Evolutionary conservation across 2,888 invertebrate genomes (phyloP).

Genomic region (Ophion ventricosus): DNA sequence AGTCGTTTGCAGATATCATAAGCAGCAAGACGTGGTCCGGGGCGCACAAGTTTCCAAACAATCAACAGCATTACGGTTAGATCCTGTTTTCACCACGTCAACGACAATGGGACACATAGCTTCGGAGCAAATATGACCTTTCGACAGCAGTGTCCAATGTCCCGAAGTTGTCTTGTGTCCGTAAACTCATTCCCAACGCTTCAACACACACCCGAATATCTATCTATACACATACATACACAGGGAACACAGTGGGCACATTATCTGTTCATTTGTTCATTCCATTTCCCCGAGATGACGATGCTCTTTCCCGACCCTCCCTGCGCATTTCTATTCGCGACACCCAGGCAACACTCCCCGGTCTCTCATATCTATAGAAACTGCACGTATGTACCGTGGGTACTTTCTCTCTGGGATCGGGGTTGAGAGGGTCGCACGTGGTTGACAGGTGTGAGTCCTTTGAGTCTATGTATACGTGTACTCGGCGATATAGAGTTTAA

Average conservation of each 20-base stretch:
- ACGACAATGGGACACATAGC: constrained; percentile 65
- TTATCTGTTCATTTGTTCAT: constrained; percentile 40
- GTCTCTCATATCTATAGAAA: constrained; percentile 37
- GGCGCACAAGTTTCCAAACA: constrained; percentile 71
- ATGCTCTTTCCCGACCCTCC: constrained; percentile 38
- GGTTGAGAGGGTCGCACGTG: constrained; percentile 15
- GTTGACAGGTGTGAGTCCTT: neutral
- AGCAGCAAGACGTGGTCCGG: constrained; percentile 70
- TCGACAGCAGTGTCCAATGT: constrained; percentile 71
- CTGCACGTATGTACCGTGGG: constrained; percentile 18
- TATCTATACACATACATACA: neutral
- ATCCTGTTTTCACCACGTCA: constrained; percentile 64
- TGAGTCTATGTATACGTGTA: neutral
- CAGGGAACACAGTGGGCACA: neutral
- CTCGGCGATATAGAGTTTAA: constrained; percentile 34
- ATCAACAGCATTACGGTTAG: constrained; percentile 74
- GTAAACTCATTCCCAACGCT: constrained; percentile 7
- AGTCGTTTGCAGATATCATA: constrained; percentile 27
- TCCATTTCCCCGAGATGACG: constrained; percentile 54
- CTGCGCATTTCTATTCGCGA: constrained; percentile 23
- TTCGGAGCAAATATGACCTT: constrained; percentile 70
- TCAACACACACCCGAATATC: constrained; percentile 12
- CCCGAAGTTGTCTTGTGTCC: constrained; percentile 72
- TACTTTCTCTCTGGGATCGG: constrained; percentile 31
- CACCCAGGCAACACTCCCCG: constrained; percentile 28